Conservation (phyloP, 2,113 vertebrate genomes). For the Fukomys damarensis region DNA sequence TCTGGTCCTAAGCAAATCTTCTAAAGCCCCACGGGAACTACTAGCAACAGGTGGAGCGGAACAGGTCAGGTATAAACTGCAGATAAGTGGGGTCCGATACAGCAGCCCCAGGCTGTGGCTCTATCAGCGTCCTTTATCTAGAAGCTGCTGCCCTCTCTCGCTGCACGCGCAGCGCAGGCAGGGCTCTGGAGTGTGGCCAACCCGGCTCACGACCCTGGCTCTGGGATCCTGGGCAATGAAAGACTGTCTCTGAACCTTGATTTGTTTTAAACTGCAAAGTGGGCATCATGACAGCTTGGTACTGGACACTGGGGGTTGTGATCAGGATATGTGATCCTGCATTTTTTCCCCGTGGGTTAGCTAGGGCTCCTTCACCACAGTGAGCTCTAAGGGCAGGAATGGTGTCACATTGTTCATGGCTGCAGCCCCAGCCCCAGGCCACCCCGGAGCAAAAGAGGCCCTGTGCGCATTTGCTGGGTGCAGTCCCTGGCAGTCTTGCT, state of each 20-base stretch:
- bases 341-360: background rate
- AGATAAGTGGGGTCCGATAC: background rate
- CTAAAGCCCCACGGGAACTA: background rate
- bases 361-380: accelerated
- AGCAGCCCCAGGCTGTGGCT: background rate
- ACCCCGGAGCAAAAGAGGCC: background rate
- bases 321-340: background rate
- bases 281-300: background rate
- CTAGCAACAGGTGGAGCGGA: background rate
- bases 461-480: background rate
- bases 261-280: background rate
- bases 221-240: background rate
- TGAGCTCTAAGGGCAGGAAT: background rate
- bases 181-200: background rate
- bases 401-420: background rate
- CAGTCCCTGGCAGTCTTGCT: background rate
- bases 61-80: no score
- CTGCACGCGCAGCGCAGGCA: background rate
- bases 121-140: background rate
- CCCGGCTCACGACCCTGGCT: background rate
- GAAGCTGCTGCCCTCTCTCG: background rate
- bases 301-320: background rate
- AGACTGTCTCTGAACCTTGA: background rate
- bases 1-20: background rate
- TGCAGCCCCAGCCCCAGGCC: background rate